phyloP scores from a whole-genome alignment of 2,888 invertebrate genomes.

The Callinectes sapidus region DNA sequence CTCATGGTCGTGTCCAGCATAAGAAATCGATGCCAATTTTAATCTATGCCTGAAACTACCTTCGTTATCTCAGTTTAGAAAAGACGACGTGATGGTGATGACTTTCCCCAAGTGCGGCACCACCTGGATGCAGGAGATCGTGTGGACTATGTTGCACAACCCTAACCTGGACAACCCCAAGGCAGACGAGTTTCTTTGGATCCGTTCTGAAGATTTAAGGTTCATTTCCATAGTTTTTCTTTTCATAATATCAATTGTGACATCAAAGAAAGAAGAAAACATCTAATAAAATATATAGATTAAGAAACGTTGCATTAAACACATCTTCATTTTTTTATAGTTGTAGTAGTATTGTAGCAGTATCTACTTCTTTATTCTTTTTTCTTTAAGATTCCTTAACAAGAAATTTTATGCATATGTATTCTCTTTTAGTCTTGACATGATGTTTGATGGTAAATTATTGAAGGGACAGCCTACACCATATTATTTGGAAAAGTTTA shows the following conservation, averaged over 20 bases:
- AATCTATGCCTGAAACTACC: not conserved
- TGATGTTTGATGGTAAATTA: not conserved
- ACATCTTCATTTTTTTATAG: not conserved
- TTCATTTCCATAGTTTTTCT: not conserved
- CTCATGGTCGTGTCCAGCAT: not conserved
- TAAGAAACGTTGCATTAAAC: not conserved
- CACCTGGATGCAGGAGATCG: conserved; percentile 53
- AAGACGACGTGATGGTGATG: conserved; percentile 44
- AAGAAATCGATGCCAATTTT: not conserved
- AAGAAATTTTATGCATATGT: too few relatives aligned
- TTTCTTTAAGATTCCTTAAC: too few relatives aligned
- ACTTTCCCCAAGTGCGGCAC: conserved; percentile 54
- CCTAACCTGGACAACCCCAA: conserved; percentile 20
- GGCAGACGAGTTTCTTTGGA: not conserved
- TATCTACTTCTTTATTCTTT: too few relatives aligned
- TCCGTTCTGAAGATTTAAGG: conserved; percentile 28
- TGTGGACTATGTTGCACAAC: conserved; percentile 45
- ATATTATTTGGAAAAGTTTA: not conserved
- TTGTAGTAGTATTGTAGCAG: not conserved
- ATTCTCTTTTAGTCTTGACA: not conserved
- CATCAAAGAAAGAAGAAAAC: too few relatives aligned
- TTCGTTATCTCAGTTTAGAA: not conserved
- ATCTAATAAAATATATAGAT: not conserved
- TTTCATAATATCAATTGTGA: too few relatives aligned
- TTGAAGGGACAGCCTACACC: not conserved